These are phyloP conservation scores for Drosophila santomea DNA, from an alignment of 1,140 invertebrate genomes.

Conservation along the genomic window DNA sequence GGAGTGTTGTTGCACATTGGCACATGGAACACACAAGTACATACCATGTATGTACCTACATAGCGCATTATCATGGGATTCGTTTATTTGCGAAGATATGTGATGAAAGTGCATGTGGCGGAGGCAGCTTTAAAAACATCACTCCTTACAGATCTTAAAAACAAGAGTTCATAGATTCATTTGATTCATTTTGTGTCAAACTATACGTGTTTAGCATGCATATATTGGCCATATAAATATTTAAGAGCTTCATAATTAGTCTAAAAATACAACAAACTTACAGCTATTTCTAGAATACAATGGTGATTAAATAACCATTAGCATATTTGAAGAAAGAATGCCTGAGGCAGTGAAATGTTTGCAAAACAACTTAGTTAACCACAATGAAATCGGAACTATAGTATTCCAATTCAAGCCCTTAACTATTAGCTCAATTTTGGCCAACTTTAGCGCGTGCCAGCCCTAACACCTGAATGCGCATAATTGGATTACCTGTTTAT, in stretches of 20 bases:
- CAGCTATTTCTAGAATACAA: not conserved
- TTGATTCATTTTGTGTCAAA: too few relatives aligned
- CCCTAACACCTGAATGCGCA: conserved; percentile 41
- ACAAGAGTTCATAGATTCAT: too few relatives aligned
- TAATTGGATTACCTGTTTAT: conserved; percentile 63
- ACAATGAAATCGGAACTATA: not conserved
- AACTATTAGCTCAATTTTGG: conserved; percentile 22
- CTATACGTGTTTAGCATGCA: too few relatives aligned
- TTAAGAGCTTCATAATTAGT: not conserved
- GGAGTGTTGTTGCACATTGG: conserved; percentile 30
- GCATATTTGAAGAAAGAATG: not conserved
- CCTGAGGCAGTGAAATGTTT: not conserved
- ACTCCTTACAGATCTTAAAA: too few relatives aligned
- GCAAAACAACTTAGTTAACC: not conserved
- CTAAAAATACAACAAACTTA: not conserved
- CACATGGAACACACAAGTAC: conserved; percentile 5
- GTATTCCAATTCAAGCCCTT: not conserved
- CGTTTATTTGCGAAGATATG: not conserved
- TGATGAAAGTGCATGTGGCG: too few relatives aligned
- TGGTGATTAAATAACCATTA: not conserved
- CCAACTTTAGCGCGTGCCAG: conserved; percentile 52
- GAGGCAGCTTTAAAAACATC: too few relatives aligned
- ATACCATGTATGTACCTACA: not conserved
- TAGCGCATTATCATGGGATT: not conserved
- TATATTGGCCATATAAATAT: too few relatives aligned